Evolutionary conservation across 2,797 vertebrate genomes (phyloP), one percentile per base, ranked within the genome.

Genomic region (Coreius guichenoti): DNA sequence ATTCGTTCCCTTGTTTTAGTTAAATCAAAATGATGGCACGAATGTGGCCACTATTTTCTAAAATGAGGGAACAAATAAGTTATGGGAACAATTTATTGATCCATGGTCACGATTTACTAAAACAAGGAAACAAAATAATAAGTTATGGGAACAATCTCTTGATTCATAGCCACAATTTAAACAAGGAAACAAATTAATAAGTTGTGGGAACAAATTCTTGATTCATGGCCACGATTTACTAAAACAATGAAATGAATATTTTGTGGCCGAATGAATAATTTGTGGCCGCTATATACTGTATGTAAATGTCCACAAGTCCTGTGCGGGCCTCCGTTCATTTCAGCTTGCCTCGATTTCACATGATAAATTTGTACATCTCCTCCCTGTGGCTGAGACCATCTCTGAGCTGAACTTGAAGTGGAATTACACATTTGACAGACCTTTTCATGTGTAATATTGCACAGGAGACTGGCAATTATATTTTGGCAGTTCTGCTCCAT

Each of bases 401-500:
- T 86, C 21, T 51, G 21, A 33, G 45, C 49, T 17, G 19, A 54
- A 39, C 29, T 33, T 69, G 45, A 51, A 54, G 87, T 3, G 73
- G 85, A 83, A 83, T 83, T 87, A 87, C 74, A 81, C 54, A 58
- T 26, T 36, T 72, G 69, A 72, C 56, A 45, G 56, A 86, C 91
- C 84, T 88, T 89, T 61, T 86, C 82, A 88, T 75, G 70, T 65
- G 45, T 88, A 88, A 58, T 58, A 70, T 73, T 82, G 65, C 89
- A 89, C 79, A 3, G 26, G 89, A 92, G 90, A 16, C 3, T 74
- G 84, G 63, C 79, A 82, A 76, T 86, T 83, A 77, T 89, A 79
- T 79, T 63, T 79, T 21, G n/a, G 16, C 39, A 63, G 76, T 45
- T 79, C 56, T 29, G 68, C 29, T 78, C 36, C 61, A 69, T 78